Evolutionary conservation across 2,797 vertebrate genomes (phyloP), one percentile per base, ranked within the genome.

Genomic region (Mergus octosetaceus): DNA sequence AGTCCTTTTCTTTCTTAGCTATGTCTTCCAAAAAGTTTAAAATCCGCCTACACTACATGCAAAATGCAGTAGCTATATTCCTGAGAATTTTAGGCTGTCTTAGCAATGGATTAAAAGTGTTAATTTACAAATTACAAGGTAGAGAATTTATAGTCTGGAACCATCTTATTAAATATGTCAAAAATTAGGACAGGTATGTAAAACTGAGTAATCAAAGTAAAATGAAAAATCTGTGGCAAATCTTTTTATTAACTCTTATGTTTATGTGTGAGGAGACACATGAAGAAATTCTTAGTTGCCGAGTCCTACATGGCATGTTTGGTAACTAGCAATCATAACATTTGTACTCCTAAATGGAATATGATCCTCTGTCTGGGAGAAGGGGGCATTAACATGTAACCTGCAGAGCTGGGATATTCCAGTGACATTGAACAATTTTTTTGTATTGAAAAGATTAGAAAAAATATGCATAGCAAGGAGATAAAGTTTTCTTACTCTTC

Each of bases 391-490:
- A 86, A 73, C 53, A 75, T 18, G n/a, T 79, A 83, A 82, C 88
- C 89, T 93, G 77, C 77, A 93, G 78, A 89, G 68, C 76, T 85
- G 54, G 54, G 64, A 54, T 94, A 81, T 86, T 93, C 74, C 49
- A 89, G 61, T 47, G 53, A 70, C 69, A 81, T 81, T 68, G 47
- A 96, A 69, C 85, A 62, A 93, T 80, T 94, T 80, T 51, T 90
- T 85, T 78, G 68, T 90, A 83, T 28, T 73, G 64, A 88, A 83
- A 89, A 61, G 0, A 1, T 53, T 51, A 83, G 49, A 30, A 61
- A 38, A 79, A 85, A 60, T 78, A 57, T 57, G 39, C 5, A 11
- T 34, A 75, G 49, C 36, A 87, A 80, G 53, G 74, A 91, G 16
- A 95, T 38, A 30, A 65, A 56, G 30, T 39, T 87, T 73, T 90